Base-by-base conservation (phyloP, 2,888 invertebrate species). In the Muschampia plurimacula region DNA sequence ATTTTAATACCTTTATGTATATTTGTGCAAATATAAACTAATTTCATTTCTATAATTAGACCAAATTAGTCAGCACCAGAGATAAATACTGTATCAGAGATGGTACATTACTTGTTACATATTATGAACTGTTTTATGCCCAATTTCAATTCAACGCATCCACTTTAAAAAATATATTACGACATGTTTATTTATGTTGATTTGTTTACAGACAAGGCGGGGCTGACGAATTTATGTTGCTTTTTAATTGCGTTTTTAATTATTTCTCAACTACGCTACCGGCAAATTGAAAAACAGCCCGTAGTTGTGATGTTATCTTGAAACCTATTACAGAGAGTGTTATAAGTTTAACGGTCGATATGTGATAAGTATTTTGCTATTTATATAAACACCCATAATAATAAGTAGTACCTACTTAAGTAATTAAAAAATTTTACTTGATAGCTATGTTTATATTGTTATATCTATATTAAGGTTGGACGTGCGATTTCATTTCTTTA, bases 171-270 rank as follows among this genome's bases (percentile, higher is more conserved):
- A 84, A 87, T 83, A 84, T 83, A 22, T 22, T 84, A 85, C 82
- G 76, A 82, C 76, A 78, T 80, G 82, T 85, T 83, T 85, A 85
- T 87, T 87, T 86, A 88, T 85, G 85, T 85, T 83, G 81, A 80
- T 86, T 85, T 87, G 86, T 88, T 88, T 88, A 87, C 87, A 84
- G 84, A 83, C 86, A 83, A 88, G 90, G 91, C 89, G 91, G 86
- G 83, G 86, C 85, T 88, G 91, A 92, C 83, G 92, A 89, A 93
- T 93, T 93, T 93, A 93, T 89, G 88, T 84, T 82, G 80, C 80
- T 85, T 87, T 91, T 89, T 92, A 93, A 93, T 93, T 92, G 89
- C 87, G 83, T 92, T 93, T 93, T 92, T 90, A 92, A 93, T 93
- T 93, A 91, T 92, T 92, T 91, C 89, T 86, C 88, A 89, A 90